Base-by-base conservation (phyloP, 2,113 vertebrate species). In the Coptodon bakossiorum region DNA sequence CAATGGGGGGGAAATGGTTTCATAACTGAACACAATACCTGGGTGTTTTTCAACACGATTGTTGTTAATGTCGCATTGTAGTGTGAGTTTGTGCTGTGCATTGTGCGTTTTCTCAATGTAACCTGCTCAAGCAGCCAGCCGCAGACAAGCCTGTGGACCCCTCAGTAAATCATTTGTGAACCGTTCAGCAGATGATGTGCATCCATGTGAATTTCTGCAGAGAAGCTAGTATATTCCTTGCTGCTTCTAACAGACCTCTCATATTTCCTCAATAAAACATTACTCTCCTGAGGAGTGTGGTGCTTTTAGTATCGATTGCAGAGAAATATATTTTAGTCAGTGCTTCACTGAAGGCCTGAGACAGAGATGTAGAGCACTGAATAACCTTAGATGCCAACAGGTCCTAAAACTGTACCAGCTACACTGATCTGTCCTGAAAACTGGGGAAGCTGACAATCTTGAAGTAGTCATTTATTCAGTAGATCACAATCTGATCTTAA, bases 1-100 rank as follows among this genome's bases (percentile, higher is more conserved):
- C 96, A 96, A 97, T 96, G 87, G 95, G 84, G 89, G 90, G 85
- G 9, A 90, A 93, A 92, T 94, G 93, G 94, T 96, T 96, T 96
- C 93, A 94, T 97, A 95, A 96, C 90, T 57, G 81, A 92, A 95
- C 89, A 97, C 94, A 96, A 96, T 96, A 95, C 94, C 94, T 96
- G 96, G 90, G 95, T 95, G 94, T 95, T 94, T 93, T 94, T 95
- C 93, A 94, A 89, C 93, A 89, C 40, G 84, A 93, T 88, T 92
- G 94, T 95, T 94, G 87, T 90, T 85, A 87, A 92, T 84, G 73
- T 91, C 84, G 89, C 88, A 92, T 93, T 92, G 91, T 94, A 82
- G 79, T 82, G 83, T 79, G 88, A 89, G 86, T 91, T 86, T 88
- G 85, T 83, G 79, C 84, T 40, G 73, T 81, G 83, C 43, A 53